Conservation (phyloP, 2,113 vertebrate genomes). For the Rhegmatorhina hoffmannsi region DNA sequence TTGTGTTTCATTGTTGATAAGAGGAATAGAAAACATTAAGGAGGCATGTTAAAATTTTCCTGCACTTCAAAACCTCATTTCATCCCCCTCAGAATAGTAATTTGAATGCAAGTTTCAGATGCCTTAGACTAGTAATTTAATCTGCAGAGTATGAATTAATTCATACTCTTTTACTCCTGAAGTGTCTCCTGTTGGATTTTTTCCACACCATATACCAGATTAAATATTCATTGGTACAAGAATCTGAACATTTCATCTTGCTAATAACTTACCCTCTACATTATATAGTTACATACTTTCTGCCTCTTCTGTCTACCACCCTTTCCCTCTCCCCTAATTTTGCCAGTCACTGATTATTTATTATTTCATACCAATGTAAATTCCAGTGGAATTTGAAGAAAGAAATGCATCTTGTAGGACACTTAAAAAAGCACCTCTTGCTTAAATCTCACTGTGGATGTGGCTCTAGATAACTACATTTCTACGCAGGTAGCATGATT, state of each 20-base stretch:
- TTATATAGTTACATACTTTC: not conserved
- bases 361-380: not conserved
- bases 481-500: not conserved
- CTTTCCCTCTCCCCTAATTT: not conserved
- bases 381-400: not conserved
- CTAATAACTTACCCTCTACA: not conserved
- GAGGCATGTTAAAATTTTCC: not conserved
- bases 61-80: not conserved
- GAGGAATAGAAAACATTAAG: not conserved
- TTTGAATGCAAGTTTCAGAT: not conserved
- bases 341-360: not conserved
- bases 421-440: not conserved
- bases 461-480: not conserved
- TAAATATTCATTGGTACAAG: not conserved
- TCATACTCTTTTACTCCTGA: not conserved
- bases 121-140: not conserved
- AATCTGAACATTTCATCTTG: not conserved
- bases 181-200: not conserved
- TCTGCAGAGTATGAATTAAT: not conserved
- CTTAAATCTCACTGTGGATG: not conserved
- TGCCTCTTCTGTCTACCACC: not conserved
- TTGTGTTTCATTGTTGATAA: not conserved
- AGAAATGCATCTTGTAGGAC: not conserved
- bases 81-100: not conserved
- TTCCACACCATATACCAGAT: not conserved